A percentile compares a stretch with the other conserved stretches of the same genome.
These are phyloP conservation scores for Drosophila aldrichi DNA, from an alignment of 2,888 invertebrate genomes.

Conservation along the genomic window DNA sequence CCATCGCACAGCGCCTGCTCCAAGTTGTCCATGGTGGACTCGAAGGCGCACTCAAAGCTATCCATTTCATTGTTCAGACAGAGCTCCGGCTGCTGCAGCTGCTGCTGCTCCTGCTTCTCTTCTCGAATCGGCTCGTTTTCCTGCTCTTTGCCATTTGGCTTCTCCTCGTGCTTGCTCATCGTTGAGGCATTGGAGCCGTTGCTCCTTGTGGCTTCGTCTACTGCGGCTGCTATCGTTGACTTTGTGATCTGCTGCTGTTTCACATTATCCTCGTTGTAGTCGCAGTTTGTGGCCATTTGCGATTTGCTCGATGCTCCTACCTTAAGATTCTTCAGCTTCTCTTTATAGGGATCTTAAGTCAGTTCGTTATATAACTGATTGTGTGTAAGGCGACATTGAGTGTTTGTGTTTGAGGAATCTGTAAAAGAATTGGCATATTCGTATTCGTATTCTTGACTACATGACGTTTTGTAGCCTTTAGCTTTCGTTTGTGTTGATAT, in stretches of 20 bases:
- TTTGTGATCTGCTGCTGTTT: slow-evolving; percentile 61
- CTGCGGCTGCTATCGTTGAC: slow-evolving; percentile 18
- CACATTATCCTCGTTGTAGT: slow-evolving; percentile 74
- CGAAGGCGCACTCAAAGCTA: slow-evolving; percentile 84
- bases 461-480: slow-evolving; percentile 26
- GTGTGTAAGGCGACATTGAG: slow-evolving; percentile 82
- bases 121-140: background rate
- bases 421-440: slow-evolving; percentile 47
- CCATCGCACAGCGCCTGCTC: slow-evolving; percentile 81
- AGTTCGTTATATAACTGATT: slow-evolving; percentile 57
- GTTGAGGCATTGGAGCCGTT: slow-evolving; percentile 36
- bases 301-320: slow-evolving; percentile 20
- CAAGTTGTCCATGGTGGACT: slow-evolving; percentile 84
- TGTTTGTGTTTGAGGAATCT: slow-evolving; percentile 47
- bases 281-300: slow-evolving; percentile 83
- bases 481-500: slow-evolving; percentile 74
- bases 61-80: slow-evolving; percentile 65
- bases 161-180: slow-evolving; percentile 58
- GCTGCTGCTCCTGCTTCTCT: slow-evolving; percentile 18
- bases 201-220: slow-evolving; percentile 11
- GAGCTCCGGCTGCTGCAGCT: slow-evolving; percentile 4
- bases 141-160: slow-evolving; percentile 55
- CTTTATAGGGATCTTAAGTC: background rate
- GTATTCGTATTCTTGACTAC: slow-evolving; percentile 18
- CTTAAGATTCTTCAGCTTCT: slow-evolving; percentile 10